Percentiles rank a stretch among this genome's conserved stretches.
These are phyloP conservation scores for Pseudopodoces humilis DNA, from an alignment of 2,113 vertebrate species.

Conservation along the genomic window DNA sequence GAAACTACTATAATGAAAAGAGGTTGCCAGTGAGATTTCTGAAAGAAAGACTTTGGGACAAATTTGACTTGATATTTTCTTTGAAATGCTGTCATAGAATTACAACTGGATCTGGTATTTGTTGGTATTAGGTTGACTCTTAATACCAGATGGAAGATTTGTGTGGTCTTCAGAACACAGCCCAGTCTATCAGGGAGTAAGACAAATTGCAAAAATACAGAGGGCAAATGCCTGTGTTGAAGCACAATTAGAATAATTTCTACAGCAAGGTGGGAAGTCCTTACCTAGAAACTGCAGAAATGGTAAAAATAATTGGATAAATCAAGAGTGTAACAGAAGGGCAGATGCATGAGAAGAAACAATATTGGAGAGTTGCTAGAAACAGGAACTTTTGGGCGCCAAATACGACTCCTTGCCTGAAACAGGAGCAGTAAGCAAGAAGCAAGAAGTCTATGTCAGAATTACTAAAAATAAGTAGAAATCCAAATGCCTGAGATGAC, in stretches of 20 bases:
- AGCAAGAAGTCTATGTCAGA: neutral
- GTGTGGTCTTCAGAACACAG: neutral
- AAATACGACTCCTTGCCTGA: neutral
- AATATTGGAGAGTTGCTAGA: neutral
- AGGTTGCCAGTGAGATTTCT: neutral
- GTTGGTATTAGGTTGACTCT: neutral
- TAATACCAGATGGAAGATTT: neutral
- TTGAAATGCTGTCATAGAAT: neutral
- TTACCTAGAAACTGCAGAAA: neutral
- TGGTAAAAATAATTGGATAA: neutral
- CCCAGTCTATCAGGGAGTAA: neutral
- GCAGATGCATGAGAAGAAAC: neutral
- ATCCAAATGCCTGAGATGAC: neutral
- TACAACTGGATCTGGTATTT: neutral
- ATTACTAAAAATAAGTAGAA: neutral
- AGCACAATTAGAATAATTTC: neutral
- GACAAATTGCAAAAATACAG: neutral
- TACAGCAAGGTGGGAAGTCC: fast-evolving
- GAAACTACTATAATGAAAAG: neutral
- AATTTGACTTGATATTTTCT: neutral
- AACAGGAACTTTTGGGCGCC: neutral
- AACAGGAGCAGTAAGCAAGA: neutral
- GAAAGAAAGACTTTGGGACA: neutral
- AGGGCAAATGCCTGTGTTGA: neutral
- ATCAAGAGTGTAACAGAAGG: neutral